These are phyloP conservation scores for Toxostoma redivivum DNA, from an alignment of 2,113 vertebrate genomes.

Conservation along the genomic window DNA sequence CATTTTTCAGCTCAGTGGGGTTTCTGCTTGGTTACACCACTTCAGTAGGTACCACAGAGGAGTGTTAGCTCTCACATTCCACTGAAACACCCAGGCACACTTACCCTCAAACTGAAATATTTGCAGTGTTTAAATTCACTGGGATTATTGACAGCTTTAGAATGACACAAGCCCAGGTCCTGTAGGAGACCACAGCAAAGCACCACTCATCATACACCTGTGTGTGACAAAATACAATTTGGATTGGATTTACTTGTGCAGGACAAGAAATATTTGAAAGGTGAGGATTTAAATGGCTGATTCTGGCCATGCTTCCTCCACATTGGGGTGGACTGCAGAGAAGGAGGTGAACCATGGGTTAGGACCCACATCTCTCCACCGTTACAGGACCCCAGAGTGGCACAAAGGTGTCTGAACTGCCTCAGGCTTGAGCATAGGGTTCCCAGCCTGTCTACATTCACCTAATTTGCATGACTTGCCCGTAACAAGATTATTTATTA, in stretches of 20 bases:
- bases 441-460: background rate
- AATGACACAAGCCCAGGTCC: background rate
- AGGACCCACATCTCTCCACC: background rate
- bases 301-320: background rate
- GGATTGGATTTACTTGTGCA: background rate
- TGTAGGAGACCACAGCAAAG: fast-evolving
- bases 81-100: background rate
- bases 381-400: background rate
- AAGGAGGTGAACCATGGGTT: background rate
- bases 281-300: background rate
- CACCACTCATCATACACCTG: fast-evolving
- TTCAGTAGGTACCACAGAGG: background rate
- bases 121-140: background rate
- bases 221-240: background rate
- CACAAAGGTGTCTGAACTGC: background rate
- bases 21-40: background rate
- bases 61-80: background rate
- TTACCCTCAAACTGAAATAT: background rate
- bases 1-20: background rate
- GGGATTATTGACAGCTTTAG: background rate
- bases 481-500: background rate
- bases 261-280: background rate
- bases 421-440: background rate
- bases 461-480: background rate
- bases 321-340: fast-evolving